phyloP scores from a whole-genome alignment of 2,888 invertebrate species.

The Tenthredo distinguenda region DNA sequence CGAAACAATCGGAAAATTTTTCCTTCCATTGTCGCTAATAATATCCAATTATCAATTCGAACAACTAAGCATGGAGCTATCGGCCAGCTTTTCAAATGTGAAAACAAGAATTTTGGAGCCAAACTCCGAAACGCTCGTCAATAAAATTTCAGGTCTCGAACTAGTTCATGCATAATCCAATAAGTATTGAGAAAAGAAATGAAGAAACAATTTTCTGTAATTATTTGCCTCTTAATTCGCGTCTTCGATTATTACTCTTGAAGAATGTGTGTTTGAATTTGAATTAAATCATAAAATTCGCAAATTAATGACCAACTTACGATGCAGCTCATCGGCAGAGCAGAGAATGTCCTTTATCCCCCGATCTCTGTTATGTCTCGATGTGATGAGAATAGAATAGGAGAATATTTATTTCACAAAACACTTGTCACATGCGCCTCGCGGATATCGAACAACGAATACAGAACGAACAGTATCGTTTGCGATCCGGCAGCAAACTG shows the following conservation, averaged over 20 bases:
- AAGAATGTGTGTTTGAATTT: background rate
- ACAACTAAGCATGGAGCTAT: background rate
- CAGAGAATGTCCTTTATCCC: constrained; percentile 6
- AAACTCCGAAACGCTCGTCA: background rate
- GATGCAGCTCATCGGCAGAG: background rate
- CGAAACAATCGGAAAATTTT: background rate
- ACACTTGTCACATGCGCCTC: constrained; percentile 44
- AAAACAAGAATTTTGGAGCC: background rate
- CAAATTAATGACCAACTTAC: background rate
- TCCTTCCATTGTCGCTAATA: background rate
- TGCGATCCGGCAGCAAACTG: constrained; percentile 49
- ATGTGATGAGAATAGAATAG: background rate
- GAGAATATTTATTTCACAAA: constrained; percentile 29
- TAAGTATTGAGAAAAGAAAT: background rate
- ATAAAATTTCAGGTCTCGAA: background rate
- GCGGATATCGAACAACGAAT: background rate
- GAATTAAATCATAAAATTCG: background rate
- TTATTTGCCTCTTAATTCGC: background rate
- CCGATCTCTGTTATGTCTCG: background rate
- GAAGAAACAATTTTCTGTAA: background rate
- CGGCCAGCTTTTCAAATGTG: background rate
- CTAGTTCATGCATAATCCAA: background rate
- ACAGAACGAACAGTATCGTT: constrained; percentile 5
- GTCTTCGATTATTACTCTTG: background rate
- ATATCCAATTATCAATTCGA: background rate